Percentiles rank a stretch among this genome's conserved stretches.
Conservation (phyloP, 2,797 vertebrate species). For the Pristis pectinata region DNA sequence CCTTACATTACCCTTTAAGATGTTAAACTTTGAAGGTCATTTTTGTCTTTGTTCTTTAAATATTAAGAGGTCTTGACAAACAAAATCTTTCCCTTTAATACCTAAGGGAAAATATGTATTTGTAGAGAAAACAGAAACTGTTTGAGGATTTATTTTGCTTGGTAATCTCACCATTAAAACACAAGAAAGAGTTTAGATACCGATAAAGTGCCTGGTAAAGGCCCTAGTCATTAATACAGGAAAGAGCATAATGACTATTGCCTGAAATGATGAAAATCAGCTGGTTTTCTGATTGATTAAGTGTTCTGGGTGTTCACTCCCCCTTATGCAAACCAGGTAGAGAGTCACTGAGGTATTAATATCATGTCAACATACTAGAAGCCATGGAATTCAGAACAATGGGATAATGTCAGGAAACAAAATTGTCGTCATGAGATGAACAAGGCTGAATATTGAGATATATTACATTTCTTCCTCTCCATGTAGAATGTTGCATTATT, state of each 20-base stretch:
- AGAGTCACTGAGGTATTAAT: neutral
- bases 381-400: conserved; percentile 6
- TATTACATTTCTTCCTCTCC: neutral
- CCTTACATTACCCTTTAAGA: neutral
- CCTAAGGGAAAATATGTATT: neutral
- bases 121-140: neutral
- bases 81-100: neutral
- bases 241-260: neutral
- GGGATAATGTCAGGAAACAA: neutral
- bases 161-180: neutral
- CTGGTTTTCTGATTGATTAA: neutral
- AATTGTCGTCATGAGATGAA: neutral
- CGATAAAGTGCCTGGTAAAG: neutral
- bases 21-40: neutral
- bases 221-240: neutral
- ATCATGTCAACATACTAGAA: neutral
- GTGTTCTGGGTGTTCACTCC: neutral
- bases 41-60: neutral
- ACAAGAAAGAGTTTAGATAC: neutral
- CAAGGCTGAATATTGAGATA: neutral
- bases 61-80: neutral
- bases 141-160: neutral
- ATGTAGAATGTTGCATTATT: neutral
- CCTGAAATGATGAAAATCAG: neutral
- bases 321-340: neutral